phyloP scores from a whole-genome alignment of 1,140 invertebrate genomes.

The Drosophila obscura region DNA sequence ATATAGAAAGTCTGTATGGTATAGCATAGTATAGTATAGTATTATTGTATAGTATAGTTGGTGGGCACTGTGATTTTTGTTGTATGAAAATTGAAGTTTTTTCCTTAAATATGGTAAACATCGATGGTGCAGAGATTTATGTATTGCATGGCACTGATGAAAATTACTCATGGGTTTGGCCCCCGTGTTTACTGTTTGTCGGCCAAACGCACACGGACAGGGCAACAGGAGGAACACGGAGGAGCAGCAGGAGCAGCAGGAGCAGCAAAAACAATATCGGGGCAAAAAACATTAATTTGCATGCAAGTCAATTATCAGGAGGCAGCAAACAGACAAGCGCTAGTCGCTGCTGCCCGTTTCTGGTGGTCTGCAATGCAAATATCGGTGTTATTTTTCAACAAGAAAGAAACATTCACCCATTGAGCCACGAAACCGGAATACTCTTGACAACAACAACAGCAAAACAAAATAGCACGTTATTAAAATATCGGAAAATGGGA shows the following conservation, averaged over 20 bases:
- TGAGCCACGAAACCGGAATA: conserved; percentile 11
- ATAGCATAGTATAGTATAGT: no score
- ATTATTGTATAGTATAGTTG: no score
- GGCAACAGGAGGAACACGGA: no score
- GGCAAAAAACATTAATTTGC: conserved; percentile 76
- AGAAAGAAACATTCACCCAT: background rate
- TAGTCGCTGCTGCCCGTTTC: conserved; percentile 22
- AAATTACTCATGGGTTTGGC: conserved; percentile 44
- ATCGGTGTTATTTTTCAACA: conserved; percentile 48
- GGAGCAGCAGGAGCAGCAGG: background rate
- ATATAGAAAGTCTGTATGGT: background rate
- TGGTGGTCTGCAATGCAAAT: conserved; percentile 42
- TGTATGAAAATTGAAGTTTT: conserved; percentile 53
- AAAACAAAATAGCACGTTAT: background rate
- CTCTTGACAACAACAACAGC: background rate
- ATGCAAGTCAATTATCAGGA: conserved; percentile 78
- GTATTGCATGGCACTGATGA: conserved; percentile 46
- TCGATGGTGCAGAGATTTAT: conserved; percentile 50
- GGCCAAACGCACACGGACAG: conserved; percentile 20
- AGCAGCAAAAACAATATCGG: background rate
- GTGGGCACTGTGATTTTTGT: conserved; percentile 37
- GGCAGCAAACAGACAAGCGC: conserved; percentile 37
- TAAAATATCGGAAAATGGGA: no score
- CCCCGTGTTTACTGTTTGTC: conserved; percentile 63
- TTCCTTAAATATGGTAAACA: conserved; percentile 58